Percentiles rank a stretch among this genome's conserved stretches.
Evolutionary conservation across 2,113 vertebrate species (phyloP).

Genomic region (Sigmodon hispidus): DNA sequence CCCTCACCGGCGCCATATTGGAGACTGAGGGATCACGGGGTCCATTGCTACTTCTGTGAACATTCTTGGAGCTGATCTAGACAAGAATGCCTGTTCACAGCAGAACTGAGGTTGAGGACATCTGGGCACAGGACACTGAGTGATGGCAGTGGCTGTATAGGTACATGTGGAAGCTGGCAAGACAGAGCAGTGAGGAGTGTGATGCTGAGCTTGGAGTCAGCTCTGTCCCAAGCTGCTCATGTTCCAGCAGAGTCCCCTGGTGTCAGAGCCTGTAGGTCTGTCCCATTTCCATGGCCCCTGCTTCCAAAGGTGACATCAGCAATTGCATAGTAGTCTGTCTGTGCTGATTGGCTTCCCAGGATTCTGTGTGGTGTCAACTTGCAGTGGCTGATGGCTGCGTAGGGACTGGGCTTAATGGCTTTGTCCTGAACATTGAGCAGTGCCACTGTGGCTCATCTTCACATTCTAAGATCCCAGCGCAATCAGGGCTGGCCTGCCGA

Average conservation of each 20-base stretch:
- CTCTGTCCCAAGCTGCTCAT: not conserved
- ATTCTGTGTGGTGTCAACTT: not conserved
- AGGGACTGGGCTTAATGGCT: constrained; percentile 31
- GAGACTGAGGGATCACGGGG: not conserved
- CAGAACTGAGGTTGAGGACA: fast-evolving
- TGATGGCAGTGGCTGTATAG: fast-evolving
- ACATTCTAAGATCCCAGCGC: not conserved
- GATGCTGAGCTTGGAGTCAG: not conserved
- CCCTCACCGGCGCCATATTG: not conserved
- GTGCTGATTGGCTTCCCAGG: not conserved
- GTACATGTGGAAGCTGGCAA: fast-evolving
- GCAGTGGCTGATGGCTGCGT: not conserved
- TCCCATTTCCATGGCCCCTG: not conserved
- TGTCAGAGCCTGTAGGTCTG: not conserved
- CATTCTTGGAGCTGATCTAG: not conserved
- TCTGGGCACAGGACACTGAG: not conserved
- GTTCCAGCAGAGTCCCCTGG: not conserved
- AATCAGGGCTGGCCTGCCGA: not conserved
- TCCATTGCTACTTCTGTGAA: fast-evolving
- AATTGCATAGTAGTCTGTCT: fast-evolving
- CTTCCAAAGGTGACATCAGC: not conserved
- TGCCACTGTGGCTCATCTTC: not conserved
- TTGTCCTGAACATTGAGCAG: not conserved
- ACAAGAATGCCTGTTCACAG: not conserved
- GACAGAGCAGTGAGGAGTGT: fast-evolving